Percentiles rank a stretch among this genome's conserved stretches.
These are phyloP conservation scores for Hyperoplus immaculatus DNA, from an alignment of 2,797 vertebrate genomes.

Conservation along the genomic window DNA sequence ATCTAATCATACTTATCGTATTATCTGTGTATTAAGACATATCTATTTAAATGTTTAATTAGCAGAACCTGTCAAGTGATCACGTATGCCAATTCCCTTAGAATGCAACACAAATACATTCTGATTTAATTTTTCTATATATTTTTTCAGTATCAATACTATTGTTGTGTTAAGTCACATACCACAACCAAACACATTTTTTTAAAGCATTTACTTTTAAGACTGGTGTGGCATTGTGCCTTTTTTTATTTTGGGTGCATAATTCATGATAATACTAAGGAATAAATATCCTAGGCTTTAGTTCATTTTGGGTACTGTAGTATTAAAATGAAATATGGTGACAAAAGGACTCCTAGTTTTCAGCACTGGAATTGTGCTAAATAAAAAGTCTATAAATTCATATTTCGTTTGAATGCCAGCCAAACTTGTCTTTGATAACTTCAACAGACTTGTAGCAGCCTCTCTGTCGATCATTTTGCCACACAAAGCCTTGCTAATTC, in stretches of 20 bases:
- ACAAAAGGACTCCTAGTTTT: constrained; percentile 20
- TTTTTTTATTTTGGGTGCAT: constrained; percentile 16
- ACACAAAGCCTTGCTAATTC: constrained; percentile 40
- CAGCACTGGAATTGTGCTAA: constrained; percentile 26
- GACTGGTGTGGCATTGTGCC: constrained; percentile 20
- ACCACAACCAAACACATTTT: constrained; percentile 15
- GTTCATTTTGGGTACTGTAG: not conserved
- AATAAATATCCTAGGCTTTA: not conserved
- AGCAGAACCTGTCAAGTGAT: too few relatives aligned
- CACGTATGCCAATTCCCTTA: too few relatives aligned
- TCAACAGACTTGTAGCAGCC: constrained; percentile 20
- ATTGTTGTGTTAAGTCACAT: not conserved
- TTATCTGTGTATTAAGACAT: constrained; percentile 2
- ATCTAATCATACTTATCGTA: not conserved
- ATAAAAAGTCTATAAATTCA: constrained; percentile 28
- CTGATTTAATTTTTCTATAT: not conserved
- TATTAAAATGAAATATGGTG: constrained; percentile 3
- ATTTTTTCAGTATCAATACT: not conserved
- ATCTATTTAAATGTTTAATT: too few relatives aligned
- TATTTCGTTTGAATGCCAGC: constrained; percentile 30
- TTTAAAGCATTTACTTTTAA: constrained; percentile 32
- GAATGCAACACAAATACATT: too few relatives aligned
- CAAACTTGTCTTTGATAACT: constrained; percentile 62
- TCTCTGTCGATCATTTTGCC: constrained; percentile 36
- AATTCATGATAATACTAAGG: not conserved